Base-by-base conservation (phyloP, 2,797 vertebrate species). In the Enteromius anoplus region DNA sequence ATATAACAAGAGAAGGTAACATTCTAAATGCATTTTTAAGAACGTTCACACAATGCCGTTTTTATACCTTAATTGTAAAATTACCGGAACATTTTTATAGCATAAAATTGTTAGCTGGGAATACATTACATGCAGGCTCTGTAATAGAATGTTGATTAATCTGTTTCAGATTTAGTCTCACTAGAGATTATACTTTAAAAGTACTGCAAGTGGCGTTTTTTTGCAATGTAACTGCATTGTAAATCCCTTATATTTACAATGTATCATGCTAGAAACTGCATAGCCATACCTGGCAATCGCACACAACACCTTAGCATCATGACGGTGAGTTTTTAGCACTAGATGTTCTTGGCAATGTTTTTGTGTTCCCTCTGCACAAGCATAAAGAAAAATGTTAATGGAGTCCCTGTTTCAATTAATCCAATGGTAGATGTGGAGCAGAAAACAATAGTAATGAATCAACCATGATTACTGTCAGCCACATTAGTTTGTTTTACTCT, bases 401-500 rank as follows among this genome's bases (percentile, higher is more conserved):
- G 37, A 51, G 45, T 66, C 7, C 4, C 23, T 58, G 34, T 82
- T 64, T 60, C 47, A 15, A 40, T 40, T 42, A 69, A 58, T 83
- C 45, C 23, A 55, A 68, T 12, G 0, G 26, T 49, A 49, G 42
- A 64, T 81, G 19, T 9, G 62, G 34, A 55, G 49, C 34, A 15
- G 47, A 75, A 53, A 66, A 75, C 80, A 55, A 81, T 17, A 45
- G 47, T 40, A 75, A 68, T 76, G 37, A 68, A 83, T 83, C 47
- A 83, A 23, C 34, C 23, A 1, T 32, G 62, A 82, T 69, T 60
- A 76, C 64, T 69, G 19, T 75, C 29, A 9, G 45, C 29, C 62
- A 3, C n/a, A 21, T 51, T 49, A 37, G n/a, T 47, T 83, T 55
- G 81, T 75, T 83, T 76, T 45, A 76, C 34, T 69, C 64, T 65